Evolutionary conservation across 1,140 invertebrate species (phyloP).

Genomic region (Oscheius sp.): DNA sequence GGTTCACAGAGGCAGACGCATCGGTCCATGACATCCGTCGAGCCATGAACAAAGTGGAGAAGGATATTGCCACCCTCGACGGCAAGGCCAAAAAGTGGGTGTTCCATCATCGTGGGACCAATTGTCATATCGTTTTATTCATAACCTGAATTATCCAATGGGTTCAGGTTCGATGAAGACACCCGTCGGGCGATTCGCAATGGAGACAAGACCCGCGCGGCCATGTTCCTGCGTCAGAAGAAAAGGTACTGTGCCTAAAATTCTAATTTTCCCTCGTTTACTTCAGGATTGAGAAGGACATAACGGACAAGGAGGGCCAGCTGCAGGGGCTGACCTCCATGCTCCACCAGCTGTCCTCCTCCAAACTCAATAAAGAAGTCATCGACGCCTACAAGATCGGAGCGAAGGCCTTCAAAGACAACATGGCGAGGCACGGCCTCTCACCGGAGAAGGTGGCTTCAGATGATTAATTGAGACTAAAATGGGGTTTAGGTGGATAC

Average conservation of each 20-base stretch:
- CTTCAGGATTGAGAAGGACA: slow-evolving; percentile 49
- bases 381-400: slow-evolving; percentile 52
- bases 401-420: slow-evolving; percentile 53
- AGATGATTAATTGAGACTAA: not conserved
- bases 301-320: slow-evolving; percentile 57
- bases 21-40: slow-evolving; percentile 52
- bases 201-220: slow-evolving; percentile 50
- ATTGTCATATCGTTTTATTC: slow-evolving; percentile 27
- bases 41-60: slow-evolving; percentile 47
- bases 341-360: slow-evolving; percentile 49
- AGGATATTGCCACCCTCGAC: slow-evolving; percentile 48
- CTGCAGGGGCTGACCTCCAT: slow-evolving; percentile 52
- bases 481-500: slow-evolving; percentile 42
- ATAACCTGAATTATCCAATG: slow-evolving; percentile 15
- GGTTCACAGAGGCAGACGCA: slow-evolving; percentile 57
- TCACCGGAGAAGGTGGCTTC: slow-evolving; percentile 49
- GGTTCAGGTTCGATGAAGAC: slow-evolving; percentile 46
- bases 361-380: slow-evolving; percentile 57
- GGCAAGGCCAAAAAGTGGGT: slow-evolving; percentile 33
- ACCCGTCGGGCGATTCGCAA: slow-evolving; percentile 40
- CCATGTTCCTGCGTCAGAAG: slow-evolving; percentile 44
- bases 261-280: not conserved
- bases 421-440: slow-evolving; percentile 49
- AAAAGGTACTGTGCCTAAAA: slow-evolving; percentile 27
- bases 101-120: too few relatives aligned